phyloP scores from a whole-genome alignment of 2,888 invertebrate species.

The Brachyopa scutellaris region DNA sequence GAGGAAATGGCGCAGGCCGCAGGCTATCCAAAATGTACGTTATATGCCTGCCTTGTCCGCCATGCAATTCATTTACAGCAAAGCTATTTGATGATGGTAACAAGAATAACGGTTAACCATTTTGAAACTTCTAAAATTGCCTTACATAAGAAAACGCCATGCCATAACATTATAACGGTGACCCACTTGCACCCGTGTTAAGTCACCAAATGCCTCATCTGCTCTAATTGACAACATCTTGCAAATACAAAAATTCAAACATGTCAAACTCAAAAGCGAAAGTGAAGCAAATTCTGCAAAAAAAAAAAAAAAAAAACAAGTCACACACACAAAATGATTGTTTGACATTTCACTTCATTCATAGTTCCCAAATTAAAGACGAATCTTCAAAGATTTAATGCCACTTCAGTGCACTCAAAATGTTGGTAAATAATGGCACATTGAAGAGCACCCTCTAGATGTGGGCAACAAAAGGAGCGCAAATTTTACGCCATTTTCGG shows the following conservation, averaged over 20 bases:
- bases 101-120: conserved; percentile 2
- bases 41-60: neutral
- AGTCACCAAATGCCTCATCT: conserved; percentile 40
- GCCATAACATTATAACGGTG: neutral
- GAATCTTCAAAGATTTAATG: conserved; percentile 28
- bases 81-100: neutral
- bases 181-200: conserved; percentile 32
- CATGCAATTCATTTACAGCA: conserved; percentile 8
- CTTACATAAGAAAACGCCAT: conserved; percentile 26
- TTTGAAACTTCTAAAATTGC: neutral
- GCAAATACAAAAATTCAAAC: conserved; percentile 17
- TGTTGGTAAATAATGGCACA: conserved; percentile 3
- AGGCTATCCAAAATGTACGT: neutral
- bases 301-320: neutral
- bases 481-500: neutral
- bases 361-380: conserved; percentile 23
- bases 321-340: no score
- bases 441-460: neutral
- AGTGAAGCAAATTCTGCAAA: conserved; percentile 41
- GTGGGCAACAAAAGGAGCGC: conserved; percentile 6
- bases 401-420: conserved; percentile 21
- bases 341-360: conserved; percentile 1
- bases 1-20: conserved; percentile 3
- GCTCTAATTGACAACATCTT: conserved; percentile 22
- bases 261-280: conserved; percentile 54